These are phyloP conservation scores for Cairina moschata DNA, from an alignment of 2,113 vertebrate genomes.

Conservation along the genomic window DNA sequence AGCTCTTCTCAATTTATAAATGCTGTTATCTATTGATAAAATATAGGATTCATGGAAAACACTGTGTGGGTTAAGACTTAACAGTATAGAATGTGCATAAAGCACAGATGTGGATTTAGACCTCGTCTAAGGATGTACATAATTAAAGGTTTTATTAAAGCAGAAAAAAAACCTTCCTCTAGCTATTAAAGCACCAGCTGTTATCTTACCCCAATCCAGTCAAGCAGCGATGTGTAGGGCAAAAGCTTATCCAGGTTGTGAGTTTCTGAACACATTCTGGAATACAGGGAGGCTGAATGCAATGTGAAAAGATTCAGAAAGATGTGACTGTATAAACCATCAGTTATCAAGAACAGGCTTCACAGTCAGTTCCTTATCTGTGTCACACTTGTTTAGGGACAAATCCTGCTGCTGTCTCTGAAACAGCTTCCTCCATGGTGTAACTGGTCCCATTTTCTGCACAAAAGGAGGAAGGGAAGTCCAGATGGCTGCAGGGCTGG, in stretches of 20 bases:
- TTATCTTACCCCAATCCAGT: slow-evolving; percentile 84
- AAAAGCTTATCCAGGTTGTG: slow-evolving; percentile 85
- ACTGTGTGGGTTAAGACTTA: neutral
- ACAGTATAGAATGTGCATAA: neutral
- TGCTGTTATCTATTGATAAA: neutral
- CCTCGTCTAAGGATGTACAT: neutral
- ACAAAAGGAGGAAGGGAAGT: slow-evolving; percentile 65
- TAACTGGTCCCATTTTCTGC: slow-evolving; percentile 40
- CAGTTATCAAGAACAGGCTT: neutral
- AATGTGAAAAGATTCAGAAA: neutral
- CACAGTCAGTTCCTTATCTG: neutral
- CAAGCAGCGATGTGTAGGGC: slow-evolving; percentile 85
- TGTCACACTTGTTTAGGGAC: neutral
- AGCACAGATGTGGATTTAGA: neutral
- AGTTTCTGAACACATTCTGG: slow-evolving; percentile 81
- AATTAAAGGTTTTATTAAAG: neutral
- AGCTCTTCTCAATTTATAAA: neutral
- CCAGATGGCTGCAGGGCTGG: slow-evolving; percentile 38
- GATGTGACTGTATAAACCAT: neutral
- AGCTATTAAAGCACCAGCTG: neutral
- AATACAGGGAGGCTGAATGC: slow-evolving; percentile 85
- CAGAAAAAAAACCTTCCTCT: neutral
- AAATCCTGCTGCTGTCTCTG: neutral
- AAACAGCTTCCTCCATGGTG: slow-evolving; percentile 22
- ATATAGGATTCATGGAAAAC: neutral